Percentiles rank a stretch among this genome's conserved stretches.
Evolutionary conservation across 2,888 invertebrate genomes (phyloP).

Genomic region (Acronicta alni): DNA sequence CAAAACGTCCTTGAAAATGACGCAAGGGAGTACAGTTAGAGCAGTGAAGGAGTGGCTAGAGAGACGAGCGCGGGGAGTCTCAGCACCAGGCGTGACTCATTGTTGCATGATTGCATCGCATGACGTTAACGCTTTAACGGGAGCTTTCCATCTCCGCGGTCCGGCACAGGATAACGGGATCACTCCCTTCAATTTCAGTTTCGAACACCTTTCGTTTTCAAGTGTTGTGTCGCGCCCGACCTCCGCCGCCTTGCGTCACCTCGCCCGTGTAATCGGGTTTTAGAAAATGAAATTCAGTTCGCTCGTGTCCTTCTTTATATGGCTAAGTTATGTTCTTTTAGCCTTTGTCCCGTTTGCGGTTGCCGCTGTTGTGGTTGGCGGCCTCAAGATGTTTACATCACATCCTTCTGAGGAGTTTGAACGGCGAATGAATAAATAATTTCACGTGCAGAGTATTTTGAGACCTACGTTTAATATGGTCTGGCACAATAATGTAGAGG

Average conservation of each 20-base stretch:
- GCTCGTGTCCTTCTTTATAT: slow-evolving; percentile 82
- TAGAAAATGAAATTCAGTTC: slow-evolving; percentile 88
- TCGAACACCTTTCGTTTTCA: slow-evolving; percentile 86
- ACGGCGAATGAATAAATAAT: slow-evolving; percentile 29
- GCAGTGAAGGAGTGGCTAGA: slow-evolving; percentile 45
- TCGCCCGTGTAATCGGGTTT: slow-evolving; percentile 83
- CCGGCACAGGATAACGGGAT: slow-evolving; percentile 85
- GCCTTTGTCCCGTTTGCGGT: slow-evolving; percentile 64
- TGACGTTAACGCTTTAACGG: slow-evolving; percentile 79
- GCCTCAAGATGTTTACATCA: slow-evolving; percentile 25
- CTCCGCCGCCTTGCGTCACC: slow-evolving; percentile 80
- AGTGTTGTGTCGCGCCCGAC: slow-evolving; percentile 80
- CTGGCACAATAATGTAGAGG: slow-evolving; percentile 16
- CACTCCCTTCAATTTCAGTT: slow-evolving; percentile 86
- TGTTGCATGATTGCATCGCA: slow-evolving; percentile 72
- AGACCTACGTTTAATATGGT: not conserved
- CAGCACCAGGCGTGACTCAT: slow-evolving; percentile 63
- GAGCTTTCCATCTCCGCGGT: slow-evolving; percentile 84
- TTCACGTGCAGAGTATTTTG: slow-evolving; percentile 14
- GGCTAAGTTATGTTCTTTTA: slow-evolving; percentile 78
- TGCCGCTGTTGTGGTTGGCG: slow-evolving; percentile 38
- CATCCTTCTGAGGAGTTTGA: slow-evolving; percentile 14
- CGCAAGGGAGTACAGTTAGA: slow-evolving; percentile 64
- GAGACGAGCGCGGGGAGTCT: slow-evolving; percentile 44
- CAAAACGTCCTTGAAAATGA: slow-evolving; percentile 68